Conservation (phyloP, 2,113 vertebrate species). For the Ovis canadensis region DNA sequence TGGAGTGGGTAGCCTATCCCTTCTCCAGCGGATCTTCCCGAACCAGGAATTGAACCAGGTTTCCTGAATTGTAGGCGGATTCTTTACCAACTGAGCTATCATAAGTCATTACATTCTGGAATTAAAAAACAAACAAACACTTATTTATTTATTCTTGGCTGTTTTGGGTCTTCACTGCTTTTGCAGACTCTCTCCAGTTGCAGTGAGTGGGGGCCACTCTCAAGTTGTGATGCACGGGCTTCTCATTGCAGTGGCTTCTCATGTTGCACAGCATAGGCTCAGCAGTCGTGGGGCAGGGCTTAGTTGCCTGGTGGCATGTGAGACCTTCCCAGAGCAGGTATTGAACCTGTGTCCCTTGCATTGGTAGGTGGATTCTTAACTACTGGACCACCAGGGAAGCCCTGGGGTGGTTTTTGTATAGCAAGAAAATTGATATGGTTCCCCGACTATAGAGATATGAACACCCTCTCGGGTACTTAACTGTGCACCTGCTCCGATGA, state of each 20-base stretch:
- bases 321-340: background rate
- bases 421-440: background rate
- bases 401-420: background rate
- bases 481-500: background rate
- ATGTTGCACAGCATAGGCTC: background rate
- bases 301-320: background rate
- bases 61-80: background rate
- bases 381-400: background rate
- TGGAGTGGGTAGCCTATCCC: background rate
- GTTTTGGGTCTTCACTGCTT: background rate
- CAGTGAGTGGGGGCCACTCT: background rate
- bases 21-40: rapidly evolving
- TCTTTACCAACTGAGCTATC: background rate
- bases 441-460: background rate
- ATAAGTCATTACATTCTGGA: background rate
- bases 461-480: background rate
- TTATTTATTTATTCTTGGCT: background rate
- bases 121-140: background rate
- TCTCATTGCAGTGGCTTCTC: background rate
- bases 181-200: background rate
- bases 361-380: background rate
- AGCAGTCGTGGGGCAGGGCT: background rate
- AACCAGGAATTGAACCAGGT: background rate
- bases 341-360: background rate
- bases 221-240: background rate